These are phyloP conservation scores for Eleutherodactylus coqui DNA, from an alignment of 2,797 vertebrate genomes.

Conservation along the genomic window DNA sequence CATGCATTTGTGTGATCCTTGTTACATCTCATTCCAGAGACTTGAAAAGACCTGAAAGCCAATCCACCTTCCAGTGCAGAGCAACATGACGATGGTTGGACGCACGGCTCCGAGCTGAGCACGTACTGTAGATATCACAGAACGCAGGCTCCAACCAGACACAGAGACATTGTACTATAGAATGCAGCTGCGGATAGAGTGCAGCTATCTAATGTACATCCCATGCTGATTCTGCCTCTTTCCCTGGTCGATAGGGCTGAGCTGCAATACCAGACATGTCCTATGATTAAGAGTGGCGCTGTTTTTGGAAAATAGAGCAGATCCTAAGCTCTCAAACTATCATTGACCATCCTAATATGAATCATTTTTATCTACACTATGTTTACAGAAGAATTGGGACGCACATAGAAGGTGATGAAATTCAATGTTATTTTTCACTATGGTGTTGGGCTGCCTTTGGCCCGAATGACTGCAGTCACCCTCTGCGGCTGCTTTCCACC, in stretches of 20 bases:
- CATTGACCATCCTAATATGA: not conserved
- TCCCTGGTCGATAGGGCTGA: not conserved
- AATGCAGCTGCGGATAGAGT: not conserved
- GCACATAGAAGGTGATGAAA: too few species aligned
- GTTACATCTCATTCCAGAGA: not conserved
- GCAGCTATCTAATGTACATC: not conserved
- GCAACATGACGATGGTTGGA: not conserved
- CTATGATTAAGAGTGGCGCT: not conserved
- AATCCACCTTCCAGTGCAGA: not conserved
- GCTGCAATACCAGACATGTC: not conserved
- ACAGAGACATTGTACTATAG: too few species aligned
- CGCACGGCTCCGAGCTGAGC: not conserved
- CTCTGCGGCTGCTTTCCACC: too few species aligned
- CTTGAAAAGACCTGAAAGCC: not conserved
- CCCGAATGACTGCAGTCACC: too few species aligned
- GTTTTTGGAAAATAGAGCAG: too few species aligned
- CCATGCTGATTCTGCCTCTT: not conserved
- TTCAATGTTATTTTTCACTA: too few species aligned
- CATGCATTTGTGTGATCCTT: not conserved
- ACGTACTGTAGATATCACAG: not conserved
- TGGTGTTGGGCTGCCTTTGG: too few species aligned
- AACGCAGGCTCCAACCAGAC: not conserved
- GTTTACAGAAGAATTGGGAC: too few species aligned
- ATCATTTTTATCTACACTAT: too few species aligned
- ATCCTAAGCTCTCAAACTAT: too few species aligned